These are phyloP conservation scores for Ophion ventricosus DNA, from an alignment of 2,888 invertebrate genomes.

Conservation along the genomic window DNA sequence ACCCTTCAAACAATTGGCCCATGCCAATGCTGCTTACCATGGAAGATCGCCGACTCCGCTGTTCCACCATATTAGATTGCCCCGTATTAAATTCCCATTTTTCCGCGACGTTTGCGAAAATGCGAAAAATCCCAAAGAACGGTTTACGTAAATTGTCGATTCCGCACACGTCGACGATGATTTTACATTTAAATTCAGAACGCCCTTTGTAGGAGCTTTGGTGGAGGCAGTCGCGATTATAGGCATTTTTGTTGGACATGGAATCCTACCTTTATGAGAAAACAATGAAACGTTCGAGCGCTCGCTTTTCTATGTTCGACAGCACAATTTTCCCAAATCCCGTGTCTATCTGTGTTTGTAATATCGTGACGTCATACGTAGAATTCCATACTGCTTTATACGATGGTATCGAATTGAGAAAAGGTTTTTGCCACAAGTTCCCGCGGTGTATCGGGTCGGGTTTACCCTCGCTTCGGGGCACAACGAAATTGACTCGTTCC, in stretches of 20 bases:
- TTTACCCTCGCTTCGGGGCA: conserved; percentile 75
- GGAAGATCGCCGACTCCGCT: background rate
- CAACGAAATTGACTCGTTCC: conserved; percentile 78
- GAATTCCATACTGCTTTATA: conserved; percentile 40
- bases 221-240: conserved; percentile 10
- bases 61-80: background rate
- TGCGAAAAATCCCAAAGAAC: background rate
- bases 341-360: conserved; percentile 26
- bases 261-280: conserved; percentile 67
- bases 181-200: background rate
- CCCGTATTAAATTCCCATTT: background rate
- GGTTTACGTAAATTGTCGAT: background rate
- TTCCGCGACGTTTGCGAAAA: background rate
- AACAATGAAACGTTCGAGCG: conserved; percentile 70
- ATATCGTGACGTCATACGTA: conserved; percentile 22
- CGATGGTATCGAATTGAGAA: conserved; percentile 69
- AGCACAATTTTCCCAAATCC: conserved; percentile 64
- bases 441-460: conserved; percentile 70
- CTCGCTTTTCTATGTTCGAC: conserved; percentile 65
- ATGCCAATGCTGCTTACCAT: background rate
- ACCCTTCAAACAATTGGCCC: background rate
- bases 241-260: conserved; percentile 41
- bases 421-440: conserved; percentile 69
- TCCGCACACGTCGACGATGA: background rate
- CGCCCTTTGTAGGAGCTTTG: background rate